Base-by-base conservation (phyloP, 2,888 invertebrate genomes). In the Xestoiulus laeticollis region DNA sequence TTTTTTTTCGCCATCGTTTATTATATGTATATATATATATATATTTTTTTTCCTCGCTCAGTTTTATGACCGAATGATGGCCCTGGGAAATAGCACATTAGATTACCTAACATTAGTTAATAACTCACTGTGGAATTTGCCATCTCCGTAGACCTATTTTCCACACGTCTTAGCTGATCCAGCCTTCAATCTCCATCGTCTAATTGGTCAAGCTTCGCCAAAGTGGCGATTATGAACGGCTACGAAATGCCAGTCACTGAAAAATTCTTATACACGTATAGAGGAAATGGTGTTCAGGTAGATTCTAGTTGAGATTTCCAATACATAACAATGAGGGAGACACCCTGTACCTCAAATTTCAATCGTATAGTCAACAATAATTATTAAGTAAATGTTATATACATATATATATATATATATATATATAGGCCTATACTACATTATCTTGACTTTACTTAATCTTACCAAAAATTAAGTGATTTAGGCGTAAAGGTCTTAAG, bases 61-160 rank as follows among this genome's bases (percentile, higher is more conserved):
- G n/a, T 59, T 59, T 59, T 59, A 59, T n/a, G 59, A 59, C 59
- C 59, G 59, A 59, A 59, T 59, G 19, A 59, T 59, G 59, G 59
- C 59, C 19, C 59, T 59, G 59, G 59, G 59, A 59, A n/a, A 59
- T 59, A 6, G 59, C 59, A 59, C n/a, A 59, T 59, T 59, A n/a
- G 59, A 59, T 59, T 59, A 59, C 59, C 59, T n/a, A 19, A 19
- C 59, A 59, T 59, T 59, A 59, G 59, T 59, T 59, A 59, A 59
- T 59, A 59, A 59, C 59, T 59, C 59, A 19, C 59, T n/a, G n/a
- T 59, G 59, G 59, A 59, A 59, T 59, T 59, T n/a, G n/a, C 12
- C 59, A 59, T 59, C 59, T 59, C 59, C n/a, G 48, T 48, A 48
- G 48, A 16, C 48, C 16, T 16, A 2, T 48, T 48, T 48, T 48